These are phyloP conservation scores for Marmota flaviventris DNA, from an alignment of 2,113 vertebrate genomes.

Conservation along the genomic window DNA sequence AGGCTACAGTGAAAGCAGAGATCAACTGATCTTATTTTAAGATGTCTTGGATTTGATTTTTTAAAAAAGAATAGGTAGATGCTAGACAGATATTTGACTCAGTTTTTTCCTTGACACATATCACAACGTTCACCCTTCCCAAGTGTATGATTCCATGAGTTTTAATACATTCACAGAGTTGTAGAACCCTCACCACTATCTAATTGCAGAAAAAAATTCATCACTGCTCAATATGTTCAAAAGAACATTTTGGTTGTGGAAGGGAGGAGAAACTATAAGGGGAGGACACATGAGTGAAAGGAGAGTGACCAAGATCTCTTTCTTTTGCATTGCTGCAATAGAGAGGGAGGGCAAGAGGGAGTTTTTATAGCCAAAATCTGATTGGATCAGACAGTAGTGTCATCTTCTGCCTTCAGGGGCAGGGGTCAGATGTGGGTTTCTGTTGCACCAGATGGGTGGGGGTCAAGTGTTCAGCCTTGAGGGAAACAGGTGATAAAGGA, in stretches of 20 bases:
- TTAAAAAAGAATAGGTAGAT: neutral
- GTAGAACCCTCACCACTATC: neutral
- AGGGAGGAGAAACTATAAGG: neutral
- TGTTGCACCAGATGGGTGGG: no score
- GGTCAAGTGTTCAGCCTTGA: no score
- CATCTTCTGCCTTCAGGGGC: no score
- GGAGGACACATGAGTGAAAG: neutral
- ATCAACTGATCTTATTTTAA: constrained; percentile 23
- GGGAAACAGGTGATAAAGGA: no score
- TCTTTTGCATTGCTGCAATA: no score
- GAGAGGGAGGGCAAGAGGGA: no score
- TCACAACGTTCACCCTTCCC: no score
- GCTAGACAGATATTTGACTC: constrained; percentile 27
- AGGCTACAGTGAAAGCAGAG: neutral
- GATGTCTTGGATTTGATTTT: neutral
- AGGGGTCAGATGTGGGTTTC: no score
- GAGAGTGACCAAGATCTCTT: no score
- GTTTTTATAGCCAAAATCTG: no score
- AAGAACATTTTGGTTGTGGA: neutral
- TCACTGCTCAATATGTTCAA: neutral
- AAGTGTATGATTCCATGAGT: neutral
- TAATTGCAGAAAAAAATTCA: neutral
- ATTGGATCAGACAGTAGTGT: no score
- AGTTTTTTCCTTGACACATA: neutral
- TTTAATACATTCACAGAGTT: neutral